phyloP scores from a whole-genome alignment of 1,140 invertebrate genomes.

The Sitobion miscanthi region DNA sequence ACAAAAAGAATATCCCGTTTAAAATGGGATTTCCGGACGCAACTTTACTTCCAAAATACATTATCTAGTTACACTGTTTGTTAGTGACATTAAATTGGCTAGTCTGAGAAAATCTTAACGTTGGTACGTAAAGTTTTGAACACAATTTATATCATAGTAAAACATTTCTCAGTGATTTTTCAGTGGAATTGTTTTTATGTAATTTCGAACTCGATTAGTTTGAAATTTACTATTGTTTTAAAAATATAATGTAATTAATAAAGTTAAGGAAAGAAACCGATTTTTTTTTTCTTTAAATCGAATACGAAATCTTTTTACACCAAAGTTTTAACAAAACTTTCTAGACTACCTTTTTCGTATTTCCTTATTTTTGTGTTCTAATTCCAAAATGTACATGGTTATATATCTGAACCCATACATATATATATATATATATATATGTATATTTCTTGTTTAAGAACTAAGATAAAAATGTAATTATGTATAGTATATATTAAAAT shows the following conservation, averaged over 20 bases:
- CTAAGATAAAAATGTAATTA: neutral
- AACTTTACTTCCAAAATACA: neutral
- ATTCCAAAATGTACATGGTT: neutral
- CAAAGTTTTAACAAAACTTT: neutral
- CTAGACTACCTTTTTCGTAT: neutral
- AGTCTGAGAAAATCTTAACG: neutral
- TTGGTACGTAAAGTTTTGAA: neutral
- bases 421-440: too few species aligned
- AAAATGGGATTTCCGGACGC: neutral
- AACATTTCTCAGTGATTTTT: neutral
- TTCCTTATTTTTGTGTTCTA: neutral
- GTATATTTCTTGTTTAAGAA: neutral
- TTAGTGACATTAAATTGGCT: neutral
- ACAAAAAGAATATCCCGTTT: neutral
- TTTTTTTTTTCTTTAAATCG: neutral
- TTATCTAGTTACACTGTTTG: neutral
- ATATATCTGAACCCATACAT: neutral
- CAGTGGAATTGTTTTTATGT: neutral
- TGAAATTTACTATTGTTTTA: neutral
- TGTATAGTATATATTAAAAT: neutral
- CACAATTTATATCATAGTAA: neutral
- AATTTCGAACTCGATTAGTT: neutral
- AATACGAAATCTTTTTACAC: neutral
- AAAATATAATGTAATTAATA: slow-evolving; percentile 4
- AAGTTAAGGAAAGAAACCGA: neutral